Evolutionary conservation across 53 echinoderm and acorn worm genomes (phyloP).

Genomic region (Henricia sp.): DNA sequence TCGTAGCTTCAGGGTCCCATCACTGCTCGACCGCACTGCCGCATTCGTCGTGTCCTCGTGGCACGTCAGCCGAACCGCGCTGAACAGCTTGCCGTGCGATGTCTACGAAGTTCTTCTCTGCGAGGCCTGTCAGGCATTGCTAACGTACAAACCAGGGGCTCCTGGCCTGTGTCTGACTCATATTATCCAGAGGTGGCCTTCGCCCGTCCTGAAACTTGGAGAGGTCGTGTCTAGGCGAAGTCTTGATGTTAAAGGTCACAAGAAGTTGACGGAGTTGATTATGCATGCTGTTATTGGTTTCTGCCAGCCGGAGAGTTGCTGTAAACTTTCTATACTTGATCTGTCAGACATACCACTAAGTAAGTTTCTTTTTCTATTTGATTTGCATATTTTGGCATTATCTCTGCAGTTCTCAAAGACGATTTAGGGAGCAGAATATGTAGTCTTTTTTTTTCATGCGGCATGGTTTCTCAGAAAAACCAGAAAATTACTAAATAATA

Average conservation of each 20-base stretch:
- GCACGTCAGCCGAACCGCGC: conserved; percentile 7
- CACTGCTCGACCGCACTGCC: conserved; percentile 15
- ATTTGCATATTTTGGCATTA: background rate
- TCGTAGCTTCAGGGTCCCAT: background rate
- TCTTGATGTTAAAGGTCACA: conserved; percentile 1
- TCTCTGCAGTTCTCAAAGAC: background rate
- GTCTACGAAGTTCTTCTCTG: conserved; percentile 40
- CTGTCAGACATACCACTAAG: conserved; percentile 39
- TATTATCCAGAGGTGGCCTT: conserved; percentile 41
- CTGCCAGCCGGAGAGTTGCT: conserved; percentile 15
- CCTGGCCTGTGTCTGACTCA: conserved; percentile 41
- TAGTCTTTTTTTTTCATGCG: too few relatives aligned
- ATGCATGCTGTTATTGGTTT: conserved; percentile 38
- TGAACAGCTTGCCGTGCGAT: conserved; percentile 25
- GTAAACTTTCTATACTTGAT: conserved; percentile 27
- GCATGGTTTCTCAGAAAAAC: too few relatives aligned
- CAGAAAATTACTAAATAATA: too few relatives aligned
- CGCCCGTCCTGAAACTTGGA: conserved; percentile 1
- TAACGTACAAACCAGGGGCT: conserved; percentile 16
- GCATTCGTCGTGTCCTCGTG: conserved; percentile 6
- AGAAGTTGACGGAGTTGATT: conserved; percentile 31
- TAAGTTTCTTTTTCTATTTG: background rate
- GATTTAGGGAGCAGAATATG: too few relatives aligned
- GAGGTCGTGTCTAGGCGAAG: background rate
- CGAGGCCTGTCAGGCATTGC: conserved; percentile 35